phyloP scores from a whole-genome alignment of 2,888 invertebrate genomes.

The Nephrotoma guestfalica region DNA sequence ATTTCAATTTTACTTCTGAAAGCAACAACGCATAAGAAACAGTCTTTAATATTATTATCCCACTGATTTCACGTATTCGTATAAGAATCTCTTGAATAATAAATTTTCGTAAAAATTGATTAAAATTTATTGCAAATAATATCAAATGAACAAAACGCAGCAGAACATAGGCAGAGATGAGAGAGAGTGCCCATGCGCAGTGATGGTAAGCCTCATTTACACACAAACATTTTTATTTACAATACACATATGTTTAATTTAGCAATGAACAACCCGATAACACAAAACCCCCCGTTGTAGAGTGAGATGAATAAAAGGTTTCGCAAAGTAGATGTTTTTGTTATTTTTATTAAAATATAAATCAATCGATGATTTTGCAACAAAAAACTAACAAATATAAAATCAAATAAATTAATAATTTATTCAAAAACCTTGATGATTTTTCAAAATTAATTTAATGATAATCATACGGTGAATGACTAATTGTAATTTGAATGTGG shows the following conservation, averaged over 20 bases:
- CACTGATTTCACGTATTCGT: background rate
- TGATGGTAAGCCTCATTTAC: background rate
- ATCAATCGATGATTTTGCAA: background rate
- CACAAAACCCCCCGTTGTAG: background rate
- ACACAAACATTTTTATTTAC: background rate
- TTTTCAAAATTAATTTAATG: background rate
- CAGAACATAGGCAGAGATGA: background rate
- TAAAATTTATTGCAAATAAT: background rate
- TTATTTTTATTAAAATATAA: background rate
- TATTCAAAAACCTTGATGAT: background rate
- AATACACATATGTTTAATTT: background rate
- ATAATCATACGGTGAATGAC: background rate
- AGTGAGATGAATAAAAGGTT: background rate
- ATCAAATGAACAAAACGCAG: background rate
- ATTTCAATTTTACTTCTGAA: background rate
- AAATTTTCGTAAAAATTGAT: background rate
- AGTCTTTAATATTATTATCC: background rate
- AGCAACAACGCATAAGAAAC: background rate
- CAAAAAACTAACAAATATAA: background rate
- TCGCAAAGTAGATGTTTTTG: background rate
- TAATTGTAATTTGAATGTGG: background rate
- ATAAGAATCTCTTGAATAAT: background rate
- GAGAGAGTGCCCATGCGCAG: background rate
- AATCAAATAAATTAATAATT: background rate
- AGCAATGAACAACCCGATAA: background rate